Evolutionary conservation across 2,888 invertebrate genomes (phyloP).

Genomic region (Pandemis corylana): DNA sequence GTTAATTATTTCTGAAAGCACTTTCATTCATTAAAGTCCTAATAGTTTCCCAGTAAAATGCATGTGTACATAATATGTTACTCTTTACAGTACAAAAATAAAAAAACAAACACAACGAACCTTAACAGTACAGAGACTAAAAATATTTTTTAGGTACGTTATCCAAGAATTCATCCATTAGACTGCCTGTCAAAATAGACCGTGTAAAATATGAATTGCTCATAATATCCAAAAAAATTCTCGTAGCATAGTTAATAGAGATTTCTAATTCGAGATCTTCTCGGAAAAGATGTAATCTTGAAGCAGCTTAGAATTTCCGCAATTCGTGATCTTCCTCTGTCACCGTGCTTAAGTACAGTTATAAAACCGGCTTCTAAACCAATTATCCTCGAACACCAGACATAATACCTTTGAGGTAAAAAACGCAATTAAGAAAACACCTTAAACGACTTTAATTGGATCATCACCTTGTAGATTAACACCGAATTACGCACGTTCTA

Average conservation of each 20-base stretch:
- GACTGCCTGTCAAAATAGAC: not conserved
- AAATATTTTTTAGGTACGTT: too few species aligned
- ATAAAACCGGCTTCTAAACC: conserved; percentile 14
- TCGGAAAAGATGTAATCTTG: not conserved
- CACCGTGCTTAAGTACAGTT: conserved; percentile 9
- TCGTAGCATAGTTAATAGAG: not conserved
- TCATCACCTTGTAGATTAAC: conserved; percentile 33
- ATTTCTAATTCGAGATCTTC: not conserved
- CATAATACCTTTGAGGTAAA: conserved; percentile 17
- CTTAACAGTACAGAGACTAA: too few species aligned
- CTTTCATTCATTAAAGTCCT: not conserved
- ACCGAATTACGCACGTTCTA: conserved; percentile 21
- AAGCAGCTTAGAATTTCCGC: not conserved
- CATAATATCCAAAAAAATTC: not conserved
- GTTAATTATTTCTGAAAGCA: not conserved
- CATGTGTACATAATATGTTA: too few species aligned
- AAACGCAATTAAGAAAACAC: conserved; percentile 19
- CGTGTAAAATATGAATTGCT: not conserved
- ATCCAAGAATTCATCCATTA: too few species aligned
- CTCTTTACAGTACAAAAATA: too few species aligned
- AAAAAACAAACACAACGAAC: too few species aligned
- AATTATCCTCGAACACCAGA: not conserved
- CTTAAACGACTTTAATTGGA: conserved; percentile 32
- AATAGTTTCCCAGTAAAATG: too few species aligned
- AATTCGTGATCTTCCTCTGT: not conserved